A percentile compares a stretch with the other conserved stretches of the same genome.
These are phyloP conservation scores for Anabacerthia variegaticeps DNA, from an alignment of 2,797 vertebrate genomes.

Conservation along the genomic window DNA sequence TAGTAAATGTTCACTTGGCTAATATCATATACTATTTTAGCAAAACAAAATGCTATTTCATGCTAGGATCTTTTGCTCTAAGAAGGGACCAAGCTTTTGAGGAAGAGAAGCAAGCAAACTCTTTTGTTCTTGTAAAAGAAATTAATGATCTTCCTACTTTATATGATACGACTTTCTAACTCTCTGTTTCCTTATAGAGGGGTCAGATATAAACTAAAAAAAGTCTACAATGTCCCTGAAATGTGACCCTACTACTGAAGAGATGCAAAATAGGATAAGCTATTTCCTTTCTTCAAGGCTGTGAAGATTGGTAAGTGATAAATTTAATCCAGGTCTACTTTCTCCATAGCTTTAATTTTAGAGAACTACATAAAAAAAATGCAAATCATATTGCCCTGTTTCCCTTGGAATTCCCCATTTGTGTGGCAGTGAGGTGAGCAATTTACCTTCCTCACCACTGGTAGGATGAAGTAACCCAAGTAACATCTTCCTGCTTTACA, in stretches of 20 bases:
- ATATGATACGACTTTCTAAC: not conserved
- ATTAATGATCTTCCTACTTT: not conserved
- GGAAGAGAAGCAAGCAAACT: not conserved
- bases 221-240: not conserved
- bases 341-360: slow-evolving; percentile 21
- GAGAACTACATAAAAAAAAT: slow-evolving; percentile 18
- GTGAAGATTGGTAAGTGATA: not conserved
- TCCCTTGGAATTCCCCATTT: not conserved
- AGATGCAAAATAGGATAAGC: not conserved
- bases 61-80: not conserved
- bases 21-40: not conserved
- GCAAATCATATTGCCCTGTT: not conserved
- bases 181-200: not conserved
- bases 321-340: slow-evolving; percentile 7
- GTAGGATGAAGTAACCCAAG: slow-evolving; percentile 27
- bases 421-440: not conserved
- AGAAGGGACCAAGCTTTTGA: not conserved
- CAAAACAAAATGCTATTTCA: not conserved
- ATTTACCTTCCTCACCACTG: slow-evolving; percentile 41
- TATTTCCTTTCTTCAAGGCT: slow-evolving; percentile 33
- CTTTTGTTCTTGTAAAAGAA: not conserved
- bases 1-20: not conserved
- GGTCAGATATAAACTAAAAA: not conserved
- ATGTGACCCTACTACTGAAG: not conserved
- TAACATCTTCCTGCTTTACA: not conserved